These are phyloP conservation scores for Candidula unifasciata DNA, from an alignment of 2,888 invertebrate species.

Conservation along the genomic window DNA sequence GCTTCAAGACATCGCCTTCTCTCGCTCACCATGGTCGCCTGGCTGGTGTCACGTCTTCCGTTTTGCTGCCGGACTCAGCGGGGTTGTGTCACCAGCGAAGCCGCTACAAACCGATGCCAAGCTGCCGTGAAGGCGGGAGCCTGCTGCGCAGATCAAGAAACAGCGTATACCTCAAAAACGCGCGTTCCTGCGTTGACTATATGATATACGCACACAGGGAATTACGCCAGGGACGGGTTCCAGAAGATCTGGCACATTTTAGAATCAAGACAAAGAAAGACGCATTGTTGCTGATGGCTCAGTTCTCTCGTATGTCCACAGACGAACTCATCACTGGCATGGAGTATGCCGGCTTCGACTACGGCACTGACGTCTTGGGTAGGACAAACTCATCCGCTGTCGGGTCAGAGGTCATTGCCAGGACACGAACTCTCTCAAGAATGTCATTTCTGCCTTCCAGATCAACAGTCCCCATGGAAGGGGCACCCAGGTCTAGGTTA, in stretches of 20 bases:
- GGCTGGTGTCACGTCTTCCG: neutral
- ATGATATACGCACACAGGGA: neutral
- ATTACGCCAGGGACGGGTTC: too few relatives aligned
- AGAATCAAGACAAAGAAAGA: constrained; percentile 4
- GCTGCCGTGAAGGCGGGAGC: neutral
- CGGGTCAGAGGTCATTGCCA: neutral
- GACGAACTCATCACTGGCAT: neutral
- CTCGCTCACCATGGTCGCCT: too few relatives aligned
- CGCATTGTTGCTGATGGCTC: neutral
- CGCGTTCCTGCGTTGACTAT: constrained; percentile 16
- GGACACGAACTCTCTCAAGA: neutral
- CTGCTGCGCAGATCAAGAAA: neutral
- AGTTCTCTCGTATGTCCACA: neutral
- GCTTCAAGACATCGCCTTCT: too few relatives aligned
- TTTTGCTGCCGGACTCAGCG: neutral
- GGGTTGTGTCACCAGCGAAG: neutral
- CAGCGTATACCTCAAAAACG: neutral
- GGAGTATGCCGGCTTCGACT: constrained; percentile 17
- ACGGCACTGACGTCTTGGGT: neutral
- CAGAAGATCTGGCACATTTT: neutral
- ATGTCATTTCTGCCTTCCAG: too few relatives aligned
- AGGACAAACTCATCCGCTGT: too few relatives aligned
- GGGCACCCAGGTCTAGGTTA: too few relatives aligned
- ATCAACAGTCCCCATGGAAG: too few relatives aligned
- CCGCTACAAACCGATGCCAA: too few relatives aligned